phyloP scores from a whole-genome alignment of 2,113 vertebrate genomes.

The Pomatostomus ruficeps region DNA sequence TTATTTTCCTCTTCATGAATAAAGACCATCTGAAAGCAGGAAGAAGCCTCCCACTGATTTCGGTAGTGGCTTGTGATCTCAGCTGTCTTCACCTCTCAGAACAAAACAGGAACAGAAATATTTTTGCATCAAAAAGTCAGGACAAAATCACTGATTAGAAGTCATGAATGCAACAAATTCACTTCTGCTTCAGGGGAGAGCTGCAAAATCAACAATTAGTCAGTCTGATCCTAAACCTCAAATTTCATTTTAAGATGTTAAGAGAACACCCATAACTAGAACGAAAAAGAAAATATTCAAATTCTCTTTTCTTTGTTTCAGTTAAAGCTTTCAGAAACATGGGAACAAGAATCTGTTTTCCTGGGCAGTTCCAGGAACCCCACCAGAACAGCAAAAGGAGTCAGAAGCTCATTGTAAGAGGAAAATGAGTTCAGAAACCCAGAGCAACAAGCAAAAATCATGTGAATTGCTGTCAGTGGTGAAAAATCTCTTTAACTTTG shows the following conservation, averaged over 20 bases:
- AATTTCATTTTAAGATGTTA: background rate
- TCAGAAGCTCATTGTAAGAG: background rate
- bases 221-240: background rate
- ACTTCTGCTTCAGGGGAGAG: background rate
- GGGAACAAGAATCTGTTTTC: background rate
- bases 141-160: background rate
- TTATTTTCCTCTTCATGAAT: constrained; percentile 18
- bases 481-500: background rate
- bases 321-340: background rate
- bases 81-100: constrained; percentile 13
- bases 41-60: constrained; percentile 10
- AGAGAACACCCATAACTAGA: rapidly evolving
- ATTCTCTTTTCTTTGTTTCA: background rate
- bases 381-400: background rate
- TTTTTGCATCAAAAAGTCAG: background rate
- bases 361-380: background rate
- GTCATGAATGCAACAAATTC: background rate
- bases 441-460: background rate
- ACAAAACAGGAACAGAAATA: background rate
- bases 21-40: constrained; percentile 15
- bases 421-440: background rate
- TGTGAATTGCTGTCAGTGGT: background rate
- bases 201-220: background rate
- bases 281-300: background rate
- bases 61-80: background rate